Conservation (phyloP, 2,888 invertebrate genomes). For the Synanthedon myopaeformis region DNA sequence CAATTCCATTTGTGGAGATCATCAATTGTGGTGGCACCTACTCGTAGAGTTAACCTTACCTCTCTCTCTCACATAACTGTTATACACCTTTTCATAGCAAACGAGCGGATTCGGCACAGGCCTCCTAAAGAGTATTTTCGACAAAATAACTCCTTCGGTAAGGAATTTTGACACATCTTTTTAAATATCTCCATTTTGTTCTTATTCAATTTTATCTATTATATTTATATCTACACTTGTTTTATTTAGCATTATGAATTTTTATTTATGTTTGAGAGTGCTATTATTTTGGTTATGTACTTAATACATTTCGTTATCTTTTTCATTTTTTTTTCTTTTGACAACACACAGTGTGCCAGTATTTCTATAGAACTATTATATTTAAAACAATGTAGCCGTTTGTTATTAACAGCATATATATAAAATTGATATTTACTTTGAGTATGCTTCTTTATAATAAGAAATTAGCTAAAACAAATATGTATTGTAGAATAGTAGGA, state of each 20-base stretch:
- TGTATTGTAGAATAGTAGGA: conserved; percentile 30
- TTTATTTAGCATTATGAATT: conserved; percentile 46
- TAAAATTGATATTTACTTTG: conserved; percentile 52
- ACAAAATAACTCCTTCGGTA: conserved; percentile 73
- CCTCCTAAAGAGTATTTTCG: conserved; percentile 72
- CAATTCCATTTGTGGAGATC: conserved; percentile 49
- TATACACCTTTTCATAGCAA: conserved; percentile 70
- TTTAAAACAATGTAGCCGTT: conserved; percentile 41
- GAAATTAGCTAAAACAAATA: conserved; percentile 47
- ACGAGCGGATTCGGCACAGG: conserved; percentile 72
- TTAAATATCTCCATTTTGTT: conserved; percentile 46
- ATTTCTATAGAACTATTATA: conserved; percentile 44
- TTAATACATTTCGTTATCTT: conserved; percentile 27
- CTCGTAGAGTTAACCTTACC: conserved; percentile 44
- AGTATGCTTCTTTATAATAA: conserved; percentile 55
- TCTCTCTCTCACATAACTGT: conserved; percentile 67
- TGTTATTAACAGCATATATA: conserved; percentile 35
- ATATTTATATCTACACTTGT: conserved; percentile 24
- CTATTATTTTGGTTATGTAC: conserved; percentile 49
- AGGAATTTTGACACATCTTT: conserved; percentile 70
- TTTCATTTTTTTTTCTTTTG: conserved; percentile 20
- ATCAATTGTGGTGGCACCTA: conserved; percentile 51
- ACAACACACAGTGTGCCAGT: conserved; percentile 63
- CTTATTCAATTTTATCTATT: conserved; percentile 35
- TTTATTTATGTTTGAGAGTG: conserved; percentile 47